Conservation (phyloP, 1,140 invertebrate genomes). For the Drosophila melanica region DNA sequence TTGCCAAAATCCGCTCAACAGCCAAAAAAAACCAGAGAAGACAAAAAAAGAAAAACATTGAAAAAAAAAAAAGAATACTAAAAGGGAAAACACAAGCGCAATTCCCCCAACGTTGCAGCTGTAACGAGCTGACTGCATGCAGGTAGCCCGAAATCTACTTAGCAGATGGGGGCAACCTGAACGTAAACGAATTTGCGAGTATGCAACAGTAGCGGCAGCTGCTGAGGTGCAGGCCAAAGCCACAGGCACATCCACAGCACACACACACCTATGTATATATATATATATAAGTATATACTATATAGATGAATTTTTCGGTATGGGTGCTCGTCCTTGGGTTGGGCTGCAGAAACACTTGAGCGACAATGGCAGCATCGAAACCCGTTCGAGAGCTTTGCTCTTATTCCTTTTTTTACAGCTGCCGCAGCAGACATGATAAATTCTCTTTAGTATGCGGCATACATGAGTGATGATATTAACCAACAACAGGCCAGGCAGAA, state of each 20-base stretch:
- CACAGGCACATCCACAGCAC: conserved; percentile 11
- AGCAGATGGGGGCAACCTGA: conserved; percentile 59
- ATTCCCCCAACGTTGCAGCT: conserved; percentile 61
- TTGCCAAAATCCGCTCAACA: conserved; percentile 56
- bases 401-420: conserved; percentile 34
- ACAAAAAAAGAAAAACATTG: neutral
- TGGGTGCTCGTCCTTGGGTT: neutral
- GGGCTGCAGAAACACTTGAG: conserved; percentile 67
- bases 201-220: conserved; percentile 38
- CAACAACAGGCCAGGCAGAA: conserved; percentile 57
- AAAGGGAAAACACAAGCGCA: conserved; percentile 2
- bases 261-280: neutral
- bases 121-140: conserved; percentile 67
- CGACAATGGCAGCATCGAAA: conserved; percentile 65
- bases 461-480: conserved; percentile 82
- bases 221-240: conserved; percentile 17
- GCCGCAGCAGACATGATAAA: conserved; percentile 78
- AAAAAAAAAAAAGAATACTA: neutral
- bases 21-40: neutral
- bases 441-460: conserved; percentile 81
- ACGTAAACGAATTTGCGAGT: conserved; percentile 78
- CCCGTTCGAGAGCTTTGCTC: conserved; percentile 27
- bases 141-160: conserved; percentile 78
- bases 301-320: conserved; percentile 22
- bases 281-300: conserved; percentile 4